Evolutionary conservation across 2,797 vertebrate species (phyloP).

Genomic region (Trachops cirrhosus): DNA sequence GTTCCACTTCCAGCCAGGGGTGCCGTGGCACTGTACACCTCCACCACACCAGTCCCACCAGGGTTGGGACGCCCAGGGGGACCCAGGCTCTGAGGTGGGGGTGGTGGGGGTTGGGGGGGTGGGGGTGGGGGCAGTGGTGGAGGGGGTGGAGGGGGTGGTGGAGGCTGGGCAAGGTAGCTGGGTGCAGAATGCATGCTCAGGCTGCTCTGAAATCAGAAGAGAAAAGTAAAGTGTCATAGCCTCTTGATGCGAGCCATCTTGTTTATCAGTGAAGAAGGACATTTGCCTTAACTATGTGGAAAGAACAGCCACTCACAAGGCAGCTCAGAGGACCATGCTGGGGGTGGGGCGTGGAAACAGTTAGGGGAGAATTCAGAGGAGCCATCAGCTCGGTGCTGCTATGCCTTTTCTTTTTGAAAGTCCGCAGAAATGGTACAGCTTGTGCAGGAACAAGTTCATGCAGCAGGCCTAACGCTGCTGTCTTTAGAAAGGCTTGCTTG

Average conservation of each 20-base stretch:
- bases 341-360: neutral
- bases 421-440: neutral
- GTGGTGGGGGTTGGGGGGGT: constrained; percentile 73
- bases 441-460: neutral
- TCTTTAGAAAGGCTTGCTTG: neutral
- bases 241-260: neutral
- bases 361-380: neutral
- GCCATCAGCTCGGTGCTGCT: neutral
- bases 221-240: constrained; percentile 44
- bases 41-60: constrained; percentile 88
- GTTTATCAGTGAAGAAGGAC: neutral
- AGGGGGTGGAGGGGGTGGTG: constrained; percentile 81
- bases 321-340: neutral
- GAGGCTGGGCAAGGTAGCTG: constrained; percentile 90
- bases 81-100: constrained; percentile 81
- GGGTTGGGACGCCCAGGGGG: constrained; percentile 86
- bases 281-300: neutral
- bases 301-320: neutral
- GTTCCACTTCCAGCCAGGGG: constrained; percentile 86
- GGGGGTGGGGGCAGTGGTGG: constrained; percentile 82
- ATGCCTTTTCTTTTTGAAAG: neutral
- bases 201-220: constrained; percentile 88
- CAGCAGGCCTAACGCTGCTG: neutral
- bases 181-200: constrained; percentile 92
- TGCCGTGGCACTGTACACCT: constrained; percentile 91